Conservation (phyloP, 1,140 invertebrate genomes). For the Calycopis cecrops region DNA sequence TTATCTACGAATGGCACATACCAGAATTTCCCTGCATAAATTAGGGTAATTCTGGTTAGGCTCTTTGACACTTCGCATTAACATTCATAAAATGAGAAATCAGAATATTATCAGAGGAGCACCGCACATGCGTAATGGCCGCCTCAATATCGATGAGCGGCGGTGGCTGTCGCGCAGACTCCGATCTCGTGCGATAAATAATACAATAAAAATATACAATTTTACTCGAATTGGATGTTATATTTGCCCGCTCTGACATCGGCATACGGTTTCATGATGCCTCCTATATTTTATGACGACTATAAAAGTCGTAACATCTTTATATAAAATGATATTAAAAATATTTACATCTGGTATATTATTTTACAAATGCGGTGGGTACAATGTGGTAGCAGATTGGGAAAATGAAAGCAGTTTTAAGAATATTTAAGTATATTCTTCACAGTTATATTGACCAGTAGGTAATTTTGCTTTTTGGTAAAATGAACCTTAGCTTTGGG, state of each 20-base stretch:
- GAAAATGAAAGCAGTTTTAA: too few species aligned
- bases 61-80: conserved; percentile 47
- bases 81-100: conserved; percentile 61
- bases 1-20: too few species aligned
- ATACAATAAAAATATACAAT: conserved; percentile 66
- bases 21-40: background rate
- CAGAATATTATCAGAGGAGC: conserved; percentile 53
- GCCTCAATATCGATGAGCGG: conserved; percentile 45
- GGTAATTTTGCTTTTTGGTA: too few species aligned
- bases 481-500: too few species aligned
- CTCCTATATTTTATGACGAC: background rate
- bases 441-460: too few species aligned
- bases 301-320: conserved; percentile 5
- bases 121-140: conserved; percentile 60
- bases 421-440: too few species aligned
- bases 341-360: background rate
- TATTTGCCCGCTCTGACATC: background rate
- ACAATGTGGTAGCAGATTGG: too few species aligned
- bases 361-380: background rate
- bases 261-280: background rate
- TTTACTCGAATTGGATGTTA: conserved; percentile 48
- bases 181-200: conserved; percentile 42
- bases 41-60: conserved; percentile 25
- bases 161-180: conserved; percentile 42
- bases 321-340: conserved; percentile 10